These are phyloP conservation scores for Pedetes capensis DNA, from an alignment of 2,113 vertebrate species.

Conservation along the genomic window DNA sequence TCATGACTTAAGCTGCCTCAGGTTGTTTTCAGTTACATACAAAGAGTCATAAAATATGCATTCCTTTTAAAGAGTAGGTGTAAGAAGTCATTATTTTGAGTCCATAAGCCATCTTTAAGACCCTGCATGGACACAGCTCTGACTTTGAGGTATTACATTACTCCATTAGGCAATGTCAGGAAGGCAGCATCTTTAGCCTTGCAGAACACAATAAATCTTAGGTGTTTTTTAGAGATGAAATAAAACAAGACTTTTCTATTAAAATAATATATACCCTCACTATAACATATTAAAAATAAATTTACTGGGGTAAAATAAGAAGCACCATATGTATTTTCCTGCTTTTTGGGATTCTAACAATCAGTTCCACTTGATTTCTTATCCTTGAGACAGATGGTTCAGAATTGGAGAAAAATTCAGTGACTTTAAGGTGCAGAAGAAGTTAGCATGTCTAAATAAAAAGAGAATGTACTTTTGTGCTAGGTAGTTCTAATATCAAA, in stretches of 20 bases:
- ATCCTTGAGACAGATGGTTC: not conserved
- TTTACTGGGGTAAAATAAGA: not conserved
- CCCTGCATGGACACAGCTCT: not conserved
- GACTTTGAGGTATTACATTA: not conserved
- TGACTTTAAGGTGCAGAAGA: not conserved
- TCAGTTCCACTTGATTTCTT: constrained; percentile 31
- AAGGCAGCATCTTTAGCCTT: not conserved
- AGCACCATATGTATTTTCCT: not conserved
- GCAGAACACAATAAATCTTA: not conserved
- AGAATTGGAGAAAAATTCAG: constrained; percentile 18
- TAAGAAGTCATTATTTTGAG: not conserved
- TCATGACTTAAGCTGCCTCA: not conserved
- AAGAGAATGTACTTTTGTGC: not conserved
- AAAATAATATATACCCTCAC: not conserved
- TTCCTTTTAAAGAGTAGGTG: not conserved
- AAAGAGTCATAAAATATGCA: not conserved
- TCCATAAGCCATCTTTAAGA: not conserved
- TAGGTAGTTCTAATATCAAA: not conserved
- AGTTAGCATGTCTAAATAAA: not conserved
- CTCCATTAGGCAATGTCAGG: not conserved
- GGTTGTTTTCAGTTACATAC: not conserved
- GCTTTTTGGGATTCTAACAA: not conserved
- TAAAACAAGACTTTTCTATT: not conserved
- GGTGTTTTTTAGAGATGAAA: not conserved
- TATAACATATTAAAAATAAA: not conserved